Evolutionary conservation across 2,113 vertebrate genomes (phyloP), one percentile per base, ranked within the genome.

Genomic region (Gambusia holbrooki): DNA sequence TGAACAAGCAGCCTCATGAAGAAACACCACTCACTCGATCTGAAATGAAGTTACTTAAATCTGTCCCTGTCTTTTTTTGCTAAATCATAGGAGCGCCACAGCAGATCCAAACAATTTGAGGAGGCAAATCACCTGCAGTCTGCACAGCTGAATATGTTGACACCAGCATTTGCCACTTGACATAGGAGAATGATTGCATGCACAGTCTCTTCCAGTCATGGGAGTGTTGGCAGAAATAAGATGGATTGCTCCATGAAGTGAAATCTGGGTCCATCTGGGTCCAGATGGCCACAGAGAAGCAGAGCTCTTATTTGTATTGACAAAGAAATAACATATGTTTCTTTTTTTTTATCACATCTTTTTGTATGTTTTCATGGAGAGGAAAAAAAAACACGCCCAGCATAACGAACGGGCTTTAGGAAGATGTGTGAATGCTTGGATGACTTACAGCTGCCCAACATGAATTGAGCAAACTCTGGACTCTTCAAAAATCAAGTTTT

Each of bases 301-400:
- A 40, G 17, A 67, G 71, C 35, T 74, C 63, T 69, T 79, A 35
- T 80, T 48, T 33, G 63, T 76, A 64, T 63, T 71, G 66, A 68
- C 74, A 82, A 27, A 83, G 74, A 84, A 86, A 75, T 84, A 71
- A 62, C 77, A 81, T 40, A 68, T 32, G 71, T 77, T 6, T 42
- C 27, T 14, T 25, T 48, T 22, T 81, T 66, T 74, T 76, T 76
- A 0, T 71, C 30, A 84, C 60, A 69, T 77, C 25, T 83, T 66
- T 80, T 32, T 48, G 72, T 54, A 82, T 19, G 81, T 91, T 89
- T 91, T 87, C 74, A 85, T 80, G 82, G 80, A 68, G 76, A 89
- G 80, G 54, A 85, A 37, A 67, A 62, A 62, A 48, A 89, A 88
- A 87, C 79, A 84, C 86, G 93, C 85, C 85, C 89, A 82, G 75